Evolutionary conservation across 1,140 invertebrate genomes (phyloP).

Genomic region (Marisa cornuarietis): DNA sequence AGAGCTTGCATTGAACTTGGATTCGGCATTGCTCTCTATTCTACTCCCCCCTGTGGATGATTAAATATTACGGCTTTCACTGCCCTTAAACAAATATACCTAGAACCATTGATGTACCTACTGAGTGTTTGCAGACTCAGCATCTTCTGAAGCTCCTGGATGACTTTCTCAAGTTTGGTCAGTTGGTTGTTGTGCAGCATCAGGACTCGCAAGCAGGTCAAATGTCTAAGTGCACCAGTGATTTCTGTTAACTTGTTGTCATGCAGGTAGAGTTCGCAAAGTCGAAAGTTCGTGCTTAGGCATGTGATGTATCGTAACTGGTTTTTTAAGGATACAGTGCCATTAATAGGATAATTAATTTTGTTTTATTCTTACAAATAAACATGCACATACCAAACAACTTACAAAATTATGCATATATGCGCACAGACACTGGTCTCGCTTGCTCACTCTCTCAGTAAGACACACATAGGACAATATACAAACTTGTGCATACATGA

Average conservation of each 20-base stretch:
- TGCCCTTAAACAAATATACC: too few species aligned
- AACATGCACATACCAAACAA: neutral
- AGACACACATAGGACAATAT: conserved; percentile 2
- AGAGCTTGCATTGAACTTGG: too few species aligned
- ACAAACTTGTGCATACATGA: too few species aligned
- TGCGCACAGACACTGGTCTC: neutral
- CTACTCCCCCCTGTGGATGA: too few species aligned
- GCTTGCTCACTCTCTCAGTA: neutral
- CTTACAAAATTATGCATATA: neutral
- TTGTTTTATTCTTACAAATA: neutral
- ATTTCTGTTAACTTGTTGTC: conserved; percentile 59
- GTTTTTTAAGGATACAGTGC: neutral
- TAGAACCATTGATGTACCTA: conserved; percentile 34
- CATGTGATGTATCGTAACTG: conserved; percentile 52
- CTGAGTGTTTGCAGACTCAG: conserved; percentile 54
- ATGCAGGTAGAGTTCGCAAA: conserved; percentile 58
- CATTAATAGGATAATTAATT: conserved; percentile 19
- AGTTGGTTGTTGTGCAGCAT: conserved; percentile 63
- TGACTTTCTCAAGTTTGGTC: conserved; percentile 55
- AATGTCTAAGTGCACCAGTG: conserved; percentile 49
- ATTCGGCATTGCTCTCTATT: too few species aligned
- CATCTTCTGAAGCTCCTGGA: conserved; percentile 59
- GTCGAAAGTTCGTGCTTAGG: conserved; percentile 46
- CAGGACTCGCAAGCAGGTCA: conserved; percentile 53
- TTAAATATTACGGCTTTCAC: too few species aligned